Evolutionary conservation across 1,140 invertebrate genomes (phyloP).

Genomic region (Pygmarrhopalites habei): DNA sequence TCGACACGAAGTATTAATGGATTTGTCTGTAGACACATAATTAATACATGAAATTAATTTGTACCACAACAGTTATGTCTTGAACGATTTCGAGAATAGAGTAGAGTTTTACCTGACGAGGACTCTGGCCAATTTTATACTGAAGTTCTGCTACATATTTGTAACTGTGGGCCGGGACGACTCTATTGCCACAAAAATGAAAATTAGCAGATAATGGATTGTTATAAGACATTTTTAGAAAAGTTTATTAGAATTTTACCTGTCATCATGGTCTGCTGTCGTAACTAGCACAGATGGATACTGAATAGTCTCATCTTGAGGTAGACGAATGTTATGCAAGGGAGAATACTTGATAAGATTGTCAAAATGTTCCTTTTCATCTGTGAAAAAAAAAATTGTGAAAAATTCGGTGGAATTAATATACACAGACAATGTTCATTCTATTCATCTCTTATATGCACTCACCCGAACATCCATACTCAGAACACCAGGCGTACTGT

Average conservation of each 20-base stretch:
- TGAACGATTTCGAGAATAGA: too few species aligned
- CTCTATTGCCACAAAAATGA: too few species aligned
- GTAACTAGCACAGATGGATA: slow-evolving; percentile 85
- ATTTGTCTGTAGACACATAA: slow-evolving; percentile 60
- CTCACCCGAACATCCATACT: slow-evolving; percentile 89
- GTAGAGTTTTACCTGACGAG: slow-evolving; percentile 49
- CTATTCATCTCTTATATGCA: too few species aligned
- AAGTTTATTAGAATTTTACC: too few species aligned
- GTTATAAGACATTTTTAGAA: too few species aligned
- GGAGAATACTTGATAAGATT: slow-evolving; percentile 88
- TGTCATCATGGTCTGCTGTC: slow-evolving; percentile 57
- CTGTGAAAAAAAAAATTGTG: too few species aligned
- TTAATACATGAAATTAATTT: too few species aligned
- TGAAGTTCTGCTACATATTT: slow-evolving; percentile 92
- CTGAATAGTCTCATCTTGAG: slow-evolving; percentile 50
- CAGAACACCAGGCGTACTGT: slow-evolving; percentile 83
- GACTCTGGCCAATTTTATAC: slow-evolving; percentile 55
- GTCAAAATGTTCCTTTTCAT: slow-evolving; percentile 78
- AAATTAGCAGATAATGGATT: too few species aligned
- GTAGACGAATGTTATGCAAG: slow-evolving; percentile 81
- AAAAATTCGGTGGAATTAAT: too few species aligned
- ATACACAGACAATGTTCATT: too few species aligned
- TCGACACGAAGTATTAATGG: slow-evolving; percentile 84
- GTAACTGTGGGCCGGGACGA: slow-evolving; percentile 88
- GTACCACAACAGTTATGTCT: background rate